A percentile compares a stretch with the other conserved stretches of the same genome.
Evolutionary conservation across 2,888 invertebrate species (phyloP).

Genomic region (Dryobotodes eremita): DNA sequence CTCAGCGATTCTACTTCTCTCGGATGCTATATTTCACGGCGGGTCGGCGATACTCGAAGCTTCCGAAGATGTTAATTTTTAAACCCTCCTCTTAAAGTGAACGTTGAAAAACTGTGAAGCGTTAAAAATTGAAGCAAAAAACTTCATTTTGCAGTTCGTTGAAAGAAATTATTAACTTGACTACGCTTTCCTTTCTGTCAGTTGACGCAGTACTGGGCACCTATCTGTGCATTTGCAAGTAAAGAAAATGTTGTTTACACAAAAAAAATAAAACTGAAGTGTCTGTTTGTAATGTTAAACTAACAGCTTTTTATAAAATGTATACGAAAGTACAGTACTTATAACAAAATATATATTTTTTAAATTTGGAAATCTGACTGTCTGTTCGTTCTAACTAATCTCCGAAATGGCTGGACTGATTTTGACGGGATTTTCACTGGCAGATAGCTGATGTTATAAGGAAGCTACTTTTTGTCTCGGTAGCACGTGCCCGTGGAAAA

Average conservation of each 20-base stretch:
- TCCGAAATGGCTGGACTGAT: too few species aligned
- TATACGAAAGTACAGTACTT: too few species aligned
- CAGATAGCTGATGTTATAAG: too few species aligned
- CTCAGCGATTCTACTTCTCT: slow-evolving; percentile 66
- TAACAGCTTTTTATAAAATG: too few species aligned
- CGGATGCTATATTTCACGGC: slow-evolving; percentile 71
- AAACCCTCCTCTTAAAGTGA: slow-evolving; percentile 44
- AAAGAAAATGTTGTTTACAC: background rate
- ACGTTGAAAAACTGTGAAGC: slow-evolving; percentile 55
- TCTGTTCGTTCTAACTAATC: too few species aligned
- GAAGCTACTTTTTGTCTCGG: too few species aligned
- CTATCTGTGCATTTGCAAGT: background rate
- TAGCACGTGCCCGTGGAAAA: too few species aligned
- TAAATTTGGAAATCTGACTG: too few species aligned
- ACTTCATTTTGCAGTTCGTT: slow-evolving; percentile 37
- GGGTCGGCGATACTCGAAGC: slow-evolving; percentile 61
- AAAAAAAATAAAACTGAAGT: too few species aligned
- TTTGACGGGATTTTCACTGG: too few species aligned
- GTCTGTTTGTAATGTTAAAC: too few species aligned
- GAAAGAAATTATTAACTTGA: slow-evolving; percentile 45
- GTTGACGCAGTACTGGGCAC: background rate
- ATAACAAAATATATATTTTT: too few species aligned
- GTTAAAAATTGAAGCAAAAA: slow-evolving; percentile 45
- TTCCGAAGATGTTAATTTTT: slow-evolving; percentile 66
- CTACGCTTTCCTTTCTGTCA: slow-evolving; percentile 16